phyloP scores from a whole-genome alignment of 2,888 invertebrate species.

The Campaea margaritaria region DNA sequence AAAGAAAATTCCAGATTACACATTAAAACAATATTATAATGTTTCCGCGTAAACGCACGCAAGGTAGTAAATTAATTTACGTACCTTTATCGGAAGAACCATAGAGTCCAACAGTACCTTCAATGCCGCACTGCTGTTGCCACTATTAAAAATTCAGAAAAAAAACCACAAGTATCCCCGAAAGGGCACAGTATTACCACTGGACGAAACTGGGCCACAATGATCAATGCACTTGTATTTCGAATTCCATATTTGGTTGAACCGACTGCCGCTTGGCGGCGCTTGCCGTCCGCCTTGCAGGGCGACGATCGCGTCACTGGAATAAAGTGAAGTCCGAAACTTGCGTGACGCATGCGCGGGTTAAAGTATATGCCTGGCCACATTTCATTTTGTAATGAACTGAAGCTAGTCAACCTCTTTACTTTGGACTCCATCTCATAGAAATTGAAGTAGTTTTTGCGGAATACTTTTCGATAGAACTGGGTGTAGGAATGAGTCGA shows the following conservation, averaged over 20 bases:
- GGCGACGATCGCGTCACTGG: slow-evolving; percentile 65
- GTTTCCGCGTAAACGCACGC: slow-evolving; percentile 62
- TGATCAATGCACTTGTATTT: slow-evolving; percentile 53
- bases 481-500: too few species aligned
- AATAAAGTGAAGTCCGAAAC: slow-evolving; percentile 43
- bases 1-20: slow-evolving; percentile 28
- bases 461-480: too few species aligned
- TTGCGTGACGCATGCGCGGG: slow-evolving; percentile 68
- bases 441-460: slow-evolving; percentile 44
- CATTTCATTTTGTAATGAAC: slow-evolving; percentile 77
- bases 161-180: slow-evolving; percentile 12
- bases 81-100: slow-evolving; percentile 60
- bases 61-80: slow-evolving; percentile 73
- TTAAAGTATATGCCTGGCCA: slow-evolving; percentile 50
- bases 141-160: slow-evolving; percentile 21
- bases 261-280: slow-evolving; percentile 47
- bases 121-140: slow-evolving; percentile 32
- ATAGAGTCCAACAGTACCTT: slow-evolving; percentile 17
- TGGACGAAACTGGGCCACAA: slow-evolving; percentile 26
- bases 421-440: slow-evolving; percentile 34
- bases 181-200: slow-evolving; percentile 17
- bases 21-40: slow-evolving; percentile 48
- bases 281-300: slow-evolving; percentile 58
- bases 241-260: slow-evolving; percentile 66
- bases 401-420: slow-evolving; percentile 41